A percentile compares a stretch with the other conserved stretches of the same genome.
phyloP scores from a whole-genome alignment of 92 coral and sea anemone species.

The Epizoanthus ramosus region DNA sequence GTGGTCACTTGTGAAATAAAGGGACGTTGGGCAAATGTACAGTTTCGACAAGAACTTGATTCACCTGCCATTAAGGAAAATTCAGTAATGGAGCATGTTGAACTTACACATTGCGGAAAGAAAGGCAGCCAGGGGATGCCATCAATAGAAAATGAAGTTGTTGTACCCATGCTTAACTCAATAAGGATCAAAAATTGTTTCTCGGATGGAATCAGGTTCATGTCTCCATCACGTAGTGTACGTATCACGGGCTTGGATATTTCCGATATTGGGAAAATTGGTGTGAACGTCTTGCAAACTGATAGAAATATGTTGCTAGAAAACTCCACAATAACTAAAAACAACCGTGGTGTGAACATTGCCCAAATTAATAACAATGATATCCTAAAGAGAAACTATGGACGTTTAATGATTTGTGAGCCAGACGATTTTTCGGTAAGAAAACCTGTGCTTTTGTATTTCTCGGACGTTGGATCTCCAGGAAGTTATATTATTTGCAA shows the following conservation, averaged over 20 bases:
- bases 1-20: not conserved
- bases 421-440: too few relatives aligned
- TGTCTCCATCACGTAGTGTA: not conserved
- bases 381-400: not conserved
- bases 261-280: not conserved
- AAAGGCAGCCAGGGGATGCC: not conserved
- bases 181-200: not conserved
- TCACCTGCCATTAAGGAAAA: not conserved
- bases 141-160: not conserved
- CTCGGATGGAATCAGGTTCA: not conserved
- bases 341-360: not conserved
- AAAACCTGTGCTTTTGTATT: too few relatives aligned
- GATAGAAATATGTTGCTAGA: not conserved
- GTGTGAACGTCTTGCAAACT: not conserved
- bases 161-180: not conserved
- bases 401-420: not conserved
- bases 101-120: not conserved
- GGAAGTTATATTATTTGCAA: too few relatives aligned
- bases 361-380: not conserved
- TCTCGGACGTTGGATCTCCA: too few relatives aligned
- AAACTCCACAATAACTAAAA: not conserved
- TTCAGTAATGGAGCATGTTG: not conserved
- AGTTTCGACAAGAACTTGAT: not conserved
- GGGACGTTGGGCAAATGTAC: not conserved
- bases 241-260: not conserved